Evolutionary conservation across 2,888 invertebrate genomes (phyloP).

Genomic region (Physocephala rufipes): DNA sequence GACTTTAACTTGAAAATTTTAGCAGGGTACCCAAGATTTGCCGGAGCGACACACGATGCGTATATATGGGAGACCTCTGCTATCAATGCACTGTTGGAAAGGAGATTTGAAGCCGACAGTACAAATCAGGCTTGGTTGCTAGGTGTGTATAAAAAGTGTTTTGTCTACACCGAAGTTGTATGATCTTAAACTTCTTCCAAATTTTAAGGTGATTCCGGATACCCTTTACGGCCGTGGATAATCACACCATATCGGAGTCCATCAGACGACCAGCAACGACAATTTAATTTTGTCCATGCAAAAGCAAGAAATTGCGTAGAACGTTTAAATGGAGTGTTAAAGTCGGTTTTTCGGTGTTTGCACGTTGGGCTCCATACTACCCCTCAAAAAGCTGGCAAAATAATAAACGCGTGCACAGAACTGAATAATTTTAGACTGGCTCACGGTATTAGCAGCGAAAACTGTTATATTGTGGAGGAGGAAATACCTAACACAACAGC

Average conservation of each 20-base stretch:
- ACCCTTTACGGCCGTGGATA: background rate
- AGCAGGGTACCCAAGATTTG: background rate
- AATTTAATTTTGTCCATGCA: background rate
- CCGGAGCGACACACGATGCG: background rate
- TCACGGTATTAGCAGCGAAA: no score
- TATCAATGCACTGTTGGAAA: background rate
- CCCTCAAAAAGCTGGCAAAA: no score
- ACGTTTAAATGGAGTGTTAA: no score
- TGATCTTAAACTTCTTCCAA: background rate
- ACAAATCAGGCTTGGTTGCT: background rate
- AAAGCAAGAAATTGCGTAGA: background rate
- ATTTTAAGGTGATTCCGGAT: background rate
- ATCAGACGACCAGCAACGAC: background rate
- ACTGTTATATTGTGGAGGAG: no score
- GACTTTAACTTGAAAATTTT: background rate
- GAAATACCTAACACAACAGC: no score
- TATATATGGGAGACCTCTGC: slow-evolving; percentile 4
- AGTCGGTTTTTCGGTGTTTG: no score
- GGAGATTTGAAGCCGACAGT: background rate
- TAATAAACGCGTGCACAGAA: no score
- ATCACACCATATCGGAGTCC: background rate
- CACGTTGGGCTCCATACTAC: no score
- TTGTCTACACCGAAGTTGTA: background rate
- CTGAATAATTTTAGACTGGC: no score
- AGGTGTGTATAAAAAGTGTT: background rate